Base-by-base conservation (phyloP, 2,888 invertebrate genomes). In the Idaea biselata region DNA sequence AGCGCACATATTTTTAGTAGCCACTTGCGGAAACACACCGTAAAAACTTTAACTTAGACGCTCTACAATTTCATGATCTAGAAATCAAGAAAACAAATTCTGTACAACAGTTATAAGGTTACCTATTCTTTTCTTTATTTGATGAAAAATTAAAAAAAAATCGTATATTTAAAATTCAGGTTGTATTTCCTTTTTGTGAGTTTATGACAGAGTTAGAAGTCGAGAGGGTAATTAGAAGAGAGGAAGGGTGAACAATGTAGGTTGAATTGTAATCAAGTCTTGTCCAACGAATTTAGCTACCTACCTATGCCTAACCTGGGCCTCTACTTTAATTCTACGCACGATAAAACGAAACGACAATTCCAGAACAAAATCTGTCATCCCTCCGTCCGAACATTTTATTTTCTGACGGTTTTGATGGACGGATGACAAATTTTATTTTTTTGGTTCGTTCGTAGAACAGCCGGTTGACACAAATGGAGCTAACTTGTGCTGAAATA, bases 81-180 rank as follows among this genome's bases (percentile, higher is more conserved):
- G 72, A 87, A 88, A 84, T 88, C 85, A 81, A 70, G 79, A 84
- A 82, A 88, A 89, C 86, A 84, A 88, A 86, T 82, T 78, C 80
- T 79, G 80, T 74, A 78, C 71, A 78, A 78, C 79, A 74, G 72
- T 73, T 72, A 72, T 1, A 44, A 8, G 14, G 8, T 11, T 44
- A 44, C 44, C 25, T 25, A 3, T 25, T 25, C 5, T 44, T 73
- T 77, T 77, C 71, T 78, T 72, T 64, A 78, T 81, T 83, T 82
- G 82, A 82, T 77, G 79, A 75, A 74, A 75, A 78, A 71, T n/a
- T n/a, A 25, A 25, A 74, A 72, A 73, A 64, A 75, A 80, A 82
- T 83, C 80, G 75, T 79, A 70, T 79, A 74, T 80, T 80, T 77
- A 71, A 76, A 78, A 78, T 78, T 79, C 69, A 68, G 67, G 64